Base-by-base conservation (phyloP, 2,797 vertebrate genomes). In the Halcyon smyrnensis region DNA sequence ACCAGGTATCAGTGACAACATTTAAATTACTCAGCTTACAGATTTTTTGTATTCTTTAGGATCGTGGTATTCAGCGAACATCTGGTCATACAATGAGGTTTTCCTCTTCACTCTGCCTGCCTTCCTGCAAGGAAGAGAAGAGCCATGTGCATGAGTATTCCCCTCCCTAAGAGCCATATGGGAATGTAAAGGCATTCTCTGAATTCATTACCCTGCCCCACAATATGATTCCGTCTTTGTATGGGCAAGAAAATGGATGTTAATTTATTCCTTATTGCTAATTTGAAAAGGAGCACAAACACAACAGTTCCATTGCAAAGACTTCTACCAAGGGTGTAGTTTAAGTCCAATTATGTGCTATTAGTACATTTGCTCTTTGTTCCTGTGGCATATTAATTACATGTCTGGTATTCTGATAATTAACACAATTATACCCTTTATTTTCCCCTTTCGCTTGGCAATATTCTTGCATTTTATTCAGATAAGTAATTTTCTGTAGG, bases 361-460 rank as follows among this genome's bases (percentile, higher is more conserved):
- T 97, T 97, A 97, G 96, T 94, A 93, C 91, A 77, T 97, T 97
- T 96, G 93, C 93, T 95, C 96, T 98, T 98, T 98, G 97, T 98
- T 98, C 95, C 83, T 68, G 17, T 83, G 90, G 95, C 97, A 96
- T 96, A 98, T 98, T 98, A 98, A 98, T 98, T 98, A 97, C 94
- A 97, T 93, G 91, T 87, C 93, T 96, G 93, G 96, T 91, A 82
- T 94, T 94, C 76, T 92, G 89, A 95, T 96, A 98, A 98, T 98
- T 98, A 98, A 97, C 97, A 97, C 93, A 97, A 98, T 98, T 97
- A 97, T 34, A 90, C 96, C 93, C 93, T 95, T 76, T 56, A 69
- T 94, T 94, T 95, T 75, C 43, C 86, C 81, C 68, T 95, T 97
- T 94, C 1, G 1, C 92, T 86, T 91, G 95, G 87, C 85, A 92